These are phyloP conservation scores for Sinelater perroti DNA, from an alignment of 2,888 invertebrate genomes.

Conservation along the genomic window DNA sequence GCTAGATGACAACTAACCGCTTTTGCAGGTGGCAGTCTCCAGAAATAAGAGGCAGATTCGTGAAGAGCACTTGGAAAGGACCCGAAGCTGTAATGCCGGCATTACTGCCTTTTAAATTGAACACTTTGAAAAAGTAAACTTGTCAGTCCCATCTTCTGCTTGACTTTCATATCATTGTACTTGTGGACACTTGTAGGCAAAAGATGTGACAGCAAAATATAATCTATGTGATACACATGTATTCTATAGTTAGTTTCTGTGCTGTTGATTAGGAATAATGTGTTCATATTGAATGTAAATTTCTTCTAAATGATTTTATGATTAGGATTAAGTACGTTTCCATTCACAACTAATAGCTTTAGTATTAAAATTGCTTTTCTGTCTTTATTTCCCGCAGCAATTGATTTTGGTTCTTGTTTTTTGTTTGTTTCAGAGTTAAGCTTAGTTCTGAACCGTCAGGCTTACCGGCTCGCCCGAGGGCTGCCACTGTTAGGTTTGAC, in stretches of 20 bases:
- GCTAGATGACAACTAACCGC: too few species aligned
- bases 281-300: too few species aligned
- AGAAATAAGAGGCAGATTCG: constrained; percentile 53
- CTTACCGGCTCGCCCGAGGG: too few species aligned
- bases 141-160: background rate
- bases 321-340: background rate
- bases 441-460: background rate
- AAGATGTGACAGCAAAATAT: too few species aligned
- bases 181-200: too few species aligned
- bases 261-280: too few species aligned
- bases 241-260: too few species aligned
- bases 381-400: background rate
- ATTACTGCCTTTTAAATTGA: constrained; percentile 25
- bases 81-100: constrained; percentile 29
- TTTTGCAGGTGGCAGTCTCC: constrained; percentile 48
- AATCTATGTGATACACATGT: too few species aligned
- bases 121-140: constrained; percentile 25
- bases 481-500: background rate
- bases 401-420: background rate
- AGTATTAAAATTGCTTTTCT: background rate
- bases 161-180: too few species aligned
- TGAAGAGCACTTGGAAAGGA: constrained; percentile 36
- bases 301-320: too few species aligned
- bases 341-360: background rate
- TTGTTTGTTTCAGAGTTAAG: constrained; percentile 3